These are phyloP conservation scores for Coendou prehensilis DNA, from an alignment of 2,797 vertebrate genomes.

Conservation along the genomic window DNA sequence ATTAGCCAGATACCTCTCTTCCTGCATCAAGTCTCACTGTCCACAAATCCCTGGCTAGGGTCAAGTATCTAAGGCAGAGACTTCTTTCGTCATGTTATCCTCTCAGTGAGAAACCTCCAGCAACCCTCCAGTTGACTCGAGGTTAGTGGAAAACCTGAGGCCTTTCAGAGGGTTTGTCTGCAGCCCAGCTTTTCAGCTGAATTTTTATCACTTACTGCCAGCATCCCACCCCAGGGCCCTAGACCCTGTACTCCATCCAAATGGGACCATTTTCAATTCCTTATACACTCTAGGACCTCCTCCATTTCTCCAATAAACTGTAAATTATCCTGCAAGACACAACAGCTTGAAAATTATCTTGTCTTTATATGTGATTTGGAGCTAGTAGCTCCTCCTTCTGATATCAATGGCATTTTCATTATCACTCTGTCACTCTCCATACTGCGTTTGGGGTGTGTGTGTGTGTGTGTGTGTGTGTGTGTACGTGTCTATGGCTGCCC, in stretches of 20 bases:
- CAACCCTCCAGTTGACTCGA: not conserved
- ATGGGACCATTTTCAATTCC: not conserved
- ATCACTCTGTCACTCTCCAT: not conserved
- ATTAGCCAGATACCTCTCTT: not conserved
- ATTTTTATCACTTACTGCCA: not conserved
- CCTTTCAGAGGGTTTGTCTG: not conserved
- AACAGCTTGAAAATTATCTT: not conserved
- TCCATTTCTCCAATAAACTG: not conserved
- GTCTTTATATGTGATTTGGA: not conserved
- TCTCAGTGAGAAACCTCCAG: not conserved
- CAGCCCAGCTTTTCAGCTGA: not conserved
- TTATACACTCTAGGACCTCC: not conserved
- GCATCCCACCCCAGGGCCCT: not conserved
- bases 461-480: too few species aligned
- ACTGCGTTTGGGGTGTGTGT: not conserved
- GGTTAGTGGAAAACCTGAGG: not conserved
- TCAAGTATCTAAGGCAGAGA: conserved; percentile 10
- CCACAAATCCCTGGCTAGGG: not conserved
- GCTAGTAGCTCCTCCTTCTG: not conserved
- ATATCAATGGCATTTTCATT: not conserved
- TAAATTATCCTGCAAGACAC: not conserved
- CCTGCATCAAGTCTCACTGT: not conserved
- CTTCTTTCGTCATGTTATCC: not conserved
- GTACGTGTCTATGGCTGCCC: not conserved
- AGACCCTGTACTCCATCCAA: not conserved